Conservation (phyloP, 2,888 invertebrate genomes). For the Blastobasis adustella region DNA sequence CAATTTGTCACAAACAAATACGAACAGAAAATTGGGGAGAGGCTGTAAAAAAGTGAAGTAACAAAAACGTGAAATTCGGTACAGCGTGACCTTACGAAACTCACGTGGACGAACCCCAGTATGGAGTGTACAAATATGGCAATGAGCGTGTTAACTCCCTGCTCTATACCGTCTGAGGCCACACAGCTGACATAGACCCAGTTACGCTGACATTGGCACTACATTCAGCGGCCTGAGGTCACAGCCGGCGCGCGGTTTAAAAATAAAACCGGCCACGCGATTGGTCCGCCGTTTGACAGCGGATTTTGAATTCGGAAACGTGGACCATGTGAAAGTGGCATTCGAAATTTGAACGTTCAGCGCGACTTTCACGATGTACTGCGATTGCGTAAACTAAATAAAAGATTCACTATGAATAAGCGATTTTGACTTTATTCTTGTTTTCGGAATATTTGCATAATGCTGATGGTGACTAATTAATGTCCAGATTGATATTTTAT, state of each 20-base stretch:
- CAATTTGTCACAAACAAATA: too few relatives aligned
- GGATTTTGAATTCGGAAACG: slow-evolving; percentile 20
- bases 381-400: too few relatives aligned
- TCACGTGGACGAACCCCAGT: too few relatives aligned
- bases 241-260: slow-evolving; percentile 53
- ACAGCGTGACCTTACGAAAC: too few relatives aligned
- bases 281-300: slow-evolving; percentile 38
- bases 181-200: slow-evolving; percentile 66
- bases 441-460: too few relatives aligned
- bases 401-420: too few relatives aligned
- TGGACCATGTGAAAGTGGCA: neutral
- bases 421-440: too few relatives aligned
- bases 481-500: too few relatives aligned
- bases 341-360: neutral
- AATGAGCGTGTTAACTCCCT: slow-evolving; percentile 16
- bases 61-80: too few relatives aligned
- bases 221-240: slow-evolving; percentile 69
- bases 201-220: slow-evolving; percentile 71
- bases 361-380: neutral
- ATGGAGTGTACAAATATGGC: neutral
- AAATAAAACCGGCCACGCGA: slow-evolving; percentile 51
- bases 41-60: too few relatives aligned
- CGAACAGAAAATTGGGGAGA: too few relatives aligned
- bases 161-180: slow-evolving; percentile 41
- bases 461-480: too few relatives aligned